Base-by-base conservation (phyloP, 2,888 invertebrate genomes). In the Macaria liturata region DNA sequence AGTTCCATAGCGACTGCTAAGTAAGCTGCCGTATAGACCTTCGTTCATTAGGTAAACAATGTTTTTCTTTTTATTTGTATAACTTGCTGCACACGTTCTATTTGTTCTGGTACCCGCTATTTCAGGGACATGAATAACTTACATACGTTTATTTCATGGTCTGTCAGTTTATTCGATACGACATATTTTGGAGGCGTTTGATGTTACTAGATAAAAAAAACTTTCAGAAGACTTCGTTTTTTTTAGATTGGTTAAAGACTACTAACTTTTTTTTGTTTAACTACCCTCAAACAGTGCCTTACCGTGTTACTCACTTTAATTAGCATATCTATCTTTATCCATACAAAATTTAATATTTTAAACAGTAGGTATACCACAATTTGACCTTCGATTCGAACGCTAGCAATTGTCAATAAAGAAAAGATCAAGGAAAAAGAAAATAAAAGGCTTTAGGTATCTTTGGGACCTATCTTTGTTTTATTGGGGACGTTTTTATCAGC, bases 41-140 rank as follows among this genome's bases (percentile, higher is more conserved):
- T 78, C 68, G 66, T 75, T 80, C 78, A 83, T 86, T 83, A 84
- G 83, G 83, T 85, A 87, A 87, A 88, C 87, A 88, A 87, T 83
- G 81, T 83, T 82, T 83, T 83, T 79, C 48, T 51, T 45, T 51
- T 51, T 51, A 45, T 45, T 45, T 56, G 45, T 54, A 45, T 59
- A 78, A 83, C 80, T 81, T 81, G 81, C 7, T 37, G 34, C 34
- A 42, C 20, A 20, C 20, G 20, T 20, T 20, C 20, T 20, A 2
- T 20, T 20, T 20, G 20, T 20, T 20, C 20, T 20, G 20, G 1
- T 2, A 20, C 20, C 20, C 20, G 20, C 20, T 20, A 2, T 8
- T 42, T 42, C 8, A 42, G 32, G n/a, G 44, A 78, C 78, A 68
- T 75, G 61, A 20, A 2, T 20, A 20, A 20, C 20, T 20, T 20